Conservation (phyloP, 1,140 invertebrate species). For the Caenorhabditis tropicalis region DNA sequence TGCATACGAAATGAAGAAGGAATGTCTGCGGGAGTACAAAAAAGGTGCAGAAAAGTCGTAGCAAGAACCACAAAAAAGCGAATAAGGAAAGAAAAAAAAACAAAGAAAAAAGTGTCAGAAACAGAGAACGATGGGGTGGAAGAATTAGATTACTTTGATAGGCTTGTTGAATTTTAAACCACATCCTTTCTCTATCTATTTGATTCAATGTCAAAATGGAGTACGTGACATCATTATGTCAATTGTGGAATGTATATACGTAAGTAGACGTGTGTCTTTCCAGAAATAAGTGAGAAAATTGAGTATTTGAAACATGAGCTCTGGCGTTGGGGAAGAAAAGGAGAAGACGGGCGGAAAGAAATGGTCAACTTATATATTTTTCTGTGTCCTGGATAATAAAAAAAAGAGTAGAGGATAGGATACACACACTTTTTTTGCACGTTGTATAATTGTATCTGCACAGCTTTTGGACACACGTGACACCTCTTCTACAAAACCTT, state of each 20-base stretch:
- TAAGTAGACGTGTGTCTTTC: not conserved
- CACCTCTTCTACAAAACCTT: not conserved
- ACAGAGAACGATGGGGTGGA: slow-evolving; percentile 15
- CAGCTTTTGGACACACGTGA: not conserved
- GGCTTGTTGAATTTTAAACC: slow-evolving; percentile 33
- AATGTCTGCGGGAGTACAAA: not conserved
- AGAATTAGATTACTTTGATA: slow-evolving; percentile 41
- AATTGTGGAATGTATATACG: not conserved
- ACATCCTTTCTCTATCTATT: not conserved
- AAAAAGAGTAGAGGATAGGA: not conserved
- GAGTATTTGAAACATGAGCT: slow-evolving; percentile 13
- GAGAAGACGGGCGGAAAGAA: not conserved
- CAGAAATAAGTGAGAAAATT: not conserved
- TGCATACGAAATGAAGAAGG: not conserved
- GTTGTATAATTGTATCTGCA: slow-evolving; percentile 24
- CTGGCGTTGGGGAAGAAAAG: not conserved
- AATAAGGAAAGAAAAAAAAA: not conserved
- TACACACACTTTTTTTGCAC: not conserved
- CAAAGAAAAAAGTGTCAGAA: slow-evolving; percentile 2
- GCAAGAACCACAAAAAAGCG: not conserved
- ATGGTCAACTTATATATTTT: not conserved
- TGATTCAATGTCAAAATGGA: not conserved
- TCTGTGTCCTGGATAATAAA: not conserved
- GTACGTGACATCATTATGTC: slow-evolving; percentile 30
- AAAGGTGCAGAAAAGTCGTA: not conserved